Evolutionary conservation across 2,888 invertebrate genomes (phyloP).

Genomic region (Alloplasta piceator): DNA sequence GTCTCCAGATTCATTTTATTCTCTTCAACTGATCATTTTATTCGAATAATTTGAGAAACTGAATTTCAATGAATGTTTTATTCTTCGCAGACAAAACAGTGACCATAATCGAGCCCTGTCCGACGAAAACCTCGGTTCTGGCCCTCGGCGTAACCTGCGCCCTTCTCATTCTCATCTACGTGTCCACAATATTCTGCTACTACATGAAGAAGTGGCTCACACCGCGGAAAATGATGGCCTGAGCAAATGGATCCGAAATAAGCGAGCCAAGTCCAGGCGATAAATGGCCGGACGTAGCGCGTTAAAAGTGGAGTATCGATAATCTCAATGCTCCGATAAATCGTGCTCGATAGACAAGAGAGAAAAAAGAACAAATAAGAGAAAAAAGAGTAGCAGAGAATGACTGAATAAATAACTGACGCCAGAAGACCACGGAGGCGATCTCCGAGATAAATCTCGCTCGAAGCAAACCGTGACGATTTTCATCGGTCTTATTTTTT

Average conservation of each 20-base stretch:
- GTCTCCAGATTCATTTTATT: too few species aligned
- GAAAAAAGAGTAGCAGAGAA: conserved; percentile 29
- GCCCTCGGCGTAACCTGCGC: conserved; percentile 96
- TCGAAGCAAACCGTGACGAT: conserved; percentile 43
- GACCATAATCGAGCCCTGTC: conserved; percentile 95
- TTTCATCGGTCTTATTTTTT: conserved; percentile 54
- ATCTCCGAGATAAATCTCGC: conserved; percentile 36
- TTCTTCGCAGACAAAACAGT: conserved; percentile 92
- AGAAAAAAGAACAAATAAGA: conserved; percentile 57
- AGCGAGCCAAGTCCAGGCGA: conserved; percentile 10
- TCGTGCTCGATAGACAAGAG: conserved; percentile 38
- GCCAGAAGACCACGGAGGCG: conserved; percentile 32
- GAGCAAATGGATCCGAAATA: conserved; percentile 71
- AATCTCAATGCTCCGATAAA: conserved; percentile 42
- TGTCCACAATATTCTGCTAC: conserved; percentile 96
- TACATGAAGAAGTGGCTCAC: conserved; percentile 96
- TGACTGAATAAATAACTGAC: conserved; percentile 50
- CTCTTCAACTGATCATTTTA: too few species aligned
- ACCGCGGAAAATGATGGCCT: conserved; percentile 92
- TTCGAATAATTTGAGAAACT: background rate
- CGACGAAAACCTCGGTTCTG: conserved; percentile 95
- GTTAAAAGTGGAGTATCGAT: background rate
- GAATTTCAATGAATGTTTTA: conserved; percentile 1
- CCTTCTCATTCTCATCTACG: conserved; percentile 93
- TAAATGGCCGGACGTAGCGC: conserved; percentile 3